These are phyloP conservation scores for Piaya cayana DNA, from an alignment of 2,113 vertebrate genomes.

Conservation along the genomic window DNA sequence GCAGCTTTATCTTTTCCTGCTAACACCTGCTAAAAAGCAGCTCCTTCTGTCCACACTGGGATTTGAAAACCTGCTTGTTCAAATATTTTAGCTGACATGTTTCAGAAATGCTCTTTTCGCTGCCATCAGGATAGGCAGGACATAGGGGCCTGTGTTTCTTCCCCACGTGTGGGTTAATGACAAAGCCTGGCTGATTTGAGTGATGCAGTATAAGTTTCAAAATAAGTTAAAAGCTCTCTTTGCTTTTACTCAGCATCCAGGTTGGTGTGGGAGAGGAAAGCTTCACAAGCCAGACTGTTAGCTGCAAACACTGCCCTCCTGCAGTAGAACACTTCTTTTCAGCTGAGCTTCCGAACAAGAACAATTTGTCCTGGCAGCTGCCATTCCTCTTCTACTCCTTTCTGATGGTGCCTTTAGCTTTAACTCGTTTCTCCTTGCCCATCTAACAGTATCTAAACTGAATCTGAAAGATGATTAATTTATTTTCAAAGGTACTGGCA, in stretches of 20 bases:
- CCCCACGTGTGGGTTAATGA: background rate
- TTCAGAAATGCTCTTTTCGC: conserved; percentile 34
- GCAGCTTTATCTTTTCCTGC: conserved; percentile 43
- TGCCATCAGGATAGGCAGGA: background rate
- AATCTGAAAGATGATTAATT: conserved; percentile 33
- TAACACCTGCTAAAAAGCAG: conserved; percentile 54
- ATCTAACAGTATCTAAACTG: background rate
- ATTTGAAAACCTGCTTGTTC: conserved; percentile 23
- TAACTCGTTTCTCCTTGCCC: background rate
- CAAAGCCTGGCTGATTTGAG: background rate
- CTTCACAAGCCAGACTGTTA: background rate
- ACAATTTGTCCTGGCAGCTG: background rate
- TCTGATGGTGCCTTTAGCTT: background rate
- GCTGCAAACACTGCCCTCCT: accelerated
- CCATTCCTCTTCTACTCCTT: background rate
- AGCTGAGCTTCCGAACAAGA: background rate
- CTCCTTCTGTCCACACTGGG: conserved; percentile 36
- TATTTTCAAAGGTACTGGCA: conserved; percentile 42
- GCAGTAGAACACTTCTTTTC: background rate
- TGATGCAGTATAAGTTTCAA: background rate
- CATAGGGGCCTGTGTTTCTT: background rate
- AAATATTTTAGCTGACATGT: conserved; percentile 26
- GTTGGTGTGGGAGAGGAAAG: background rate
- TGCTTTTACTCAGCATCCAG: background rate
- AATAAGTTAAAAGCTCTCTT: background rate